Conservation (phyloP, 2,113 vertebrate genomes). For the Proteles cristata region DNA sequence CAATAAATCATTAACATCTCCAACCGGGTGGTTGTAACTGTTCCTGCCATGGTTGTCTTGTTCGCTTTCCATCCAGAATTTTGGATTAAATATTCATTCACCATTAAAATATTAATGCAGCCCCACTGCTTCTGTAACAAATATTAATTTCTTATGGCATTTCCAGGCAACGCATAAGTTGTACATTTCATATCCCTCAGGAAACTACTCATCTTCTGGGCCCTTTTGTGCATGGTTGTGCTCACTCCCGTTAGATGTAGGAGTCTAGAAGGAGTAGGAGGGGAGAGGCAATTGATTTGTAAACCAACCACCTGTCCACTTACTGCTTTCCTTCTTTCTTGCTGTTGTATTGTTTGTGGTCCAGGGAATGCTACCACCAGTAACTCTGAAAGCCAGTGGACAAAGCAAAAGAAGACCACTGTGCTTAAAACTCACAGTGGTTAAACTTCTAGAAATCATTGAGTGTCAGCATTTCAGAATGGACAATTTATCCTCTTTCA, state of each 20-base stretch:
- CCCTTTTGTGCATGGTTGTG: conserved; percentile 36
- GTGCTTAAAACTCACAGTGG: conserved; percentile 79
- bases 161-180: conserved; percentile 87
- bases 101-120: conserved; percentile 90
- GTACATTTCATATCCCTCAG: conserved; percentile 82
- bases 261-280: conserved; percentile 6
- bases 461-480: conserved; percentile 77
- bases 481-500: not conserved
- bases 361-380: conserved; percentile 78
- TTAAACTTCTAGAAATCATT: conserved; percentile 85
- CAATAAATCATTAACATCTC: conserved; percentile 85
- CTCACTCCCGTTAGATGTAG: not conserved
- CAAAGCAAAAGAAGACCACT: conserved; percentile 72
- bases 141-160: conserved; percentile 90
- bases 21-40: conserved; percentile 78
- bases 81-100: conserved; percentile 90
- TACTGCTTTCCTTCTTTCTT: conserved; percentile 57
- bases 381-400: conserved; percentile 81
- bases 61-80: conserved; percentile 85
- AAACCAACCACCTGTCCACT: not conserved
- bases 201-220: conserved; percentile 75
- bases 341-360: conserved; percentile 71
- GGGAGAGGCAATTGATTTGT: conserved; percentile 57
- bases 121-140: conserved; percentile 87
- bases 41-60: conserved; percentile 84